These are phyloP conservation scores for Hippocampus barbouri DNA, from an alignment of 2,113 vertebrate genomes.

Conservation along the genomic window DNA sequence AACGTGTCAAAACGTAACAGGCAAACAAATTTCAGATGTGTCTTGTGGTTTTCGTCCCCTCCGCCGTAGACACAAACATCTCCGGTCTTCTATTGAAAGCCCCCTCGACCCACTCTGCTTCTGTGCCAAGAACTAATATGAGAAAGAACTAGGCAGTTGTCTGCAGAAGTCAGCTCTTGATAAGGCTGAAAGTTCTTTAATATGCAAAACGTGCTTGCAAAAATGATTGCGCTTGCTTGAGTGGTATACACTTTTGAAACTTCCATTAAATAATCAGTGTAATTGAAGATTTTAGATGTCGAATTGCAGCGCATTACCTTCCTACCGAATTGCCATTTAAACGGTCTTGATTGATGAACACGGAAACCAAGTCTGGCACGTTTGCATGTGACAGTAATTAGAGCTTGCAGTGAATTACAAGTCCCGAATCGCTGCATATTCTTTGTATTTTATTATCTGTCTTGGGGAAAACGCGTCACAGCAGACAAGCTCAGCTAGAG, in stretches of 20 bases:
- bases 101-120: constrained; percentile 1
- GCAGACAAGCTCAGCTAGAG: constrained; percentile 9
- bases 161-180: constrained; percentile 35
- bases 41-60: neutral
- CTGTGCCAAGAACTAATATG: constrained; percentile 27
- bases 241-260: constrained; percentile 13
- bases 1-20: neutral
- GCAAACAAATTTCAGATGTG: neutral
- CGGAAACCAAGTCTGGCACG: neutral
- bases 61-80: neutral
- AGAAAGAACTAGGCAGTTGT: constrained; percentile 21
- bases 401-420: constrained; percentile 11
- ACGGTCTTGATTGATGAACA: neutral
- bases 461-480: constrained; percentile 3
- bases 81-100: neutral
- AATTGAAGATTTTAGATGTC: constrained; percentile 1
- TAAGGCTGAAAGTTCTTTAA: constrained; percentile 34
- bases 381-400: neutral
- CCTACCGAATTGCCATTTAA: neutral
- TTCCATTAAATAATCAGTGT: neutral
- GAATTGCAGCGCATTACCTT: neutral
- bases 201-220: constrained; percentile 35
- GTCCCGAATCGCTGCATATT: constrained; percentile 3
- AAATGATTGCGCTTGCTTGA: constrained; percentile 27
- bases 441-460: neutral